Percentiles rank a stretch among this genome's conserved stretches.
These are phyloP conservation scores for Paramisgurnus dabryanus DNA, from an alignment of 2,113 vertebrate genomes.

Conservation along the genomic window DNA sequence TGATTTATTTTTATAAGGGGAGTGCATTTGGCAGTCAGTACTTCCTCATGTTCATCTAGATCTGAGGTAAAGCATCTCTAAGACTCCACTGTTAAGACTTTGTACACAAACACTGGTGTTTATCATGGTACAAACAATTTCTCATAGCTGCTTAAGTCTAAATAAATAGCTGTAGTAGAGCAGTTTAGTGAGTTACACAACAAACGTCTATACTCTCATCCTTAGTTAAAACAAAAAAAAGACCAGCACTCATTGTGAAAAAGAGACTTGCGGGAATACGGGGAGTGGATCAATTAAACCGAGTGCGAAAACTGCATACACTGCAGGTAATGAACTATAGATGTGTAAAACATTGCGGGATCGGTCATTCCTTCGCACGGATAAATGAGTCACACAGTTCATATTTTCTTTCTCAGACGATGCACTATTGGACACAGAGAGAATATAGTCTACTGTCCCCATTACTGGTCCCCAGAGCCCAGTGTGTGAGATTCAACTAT, in stretches of 20 bases:
- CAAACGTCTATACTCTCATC: too few species aligned
- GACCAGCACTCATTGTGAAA: too few species aligned
- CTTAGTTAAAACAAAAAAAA: too few species aligned
- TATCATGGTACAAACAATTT: too few species aligned
- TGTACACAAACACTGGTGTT: neutral
- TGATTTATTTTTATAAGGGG: constrained; percentile 36
- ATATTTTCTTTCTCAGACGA: neutral
- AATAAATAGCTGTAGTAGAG: too few species aligned
- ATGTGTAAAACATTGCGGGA: neutral
- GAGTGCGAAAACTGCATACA: neutral
- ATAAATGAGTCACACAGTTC: constrained; percentile 55
- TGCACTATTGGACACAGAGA: constrained; percentile 47
- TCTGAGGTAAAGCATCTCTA: neutral
- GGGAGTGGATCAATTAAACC: neutral
- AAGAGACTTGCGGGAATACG: too few species aligned
- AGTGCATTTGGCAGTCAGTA: constrained; percentile 64
- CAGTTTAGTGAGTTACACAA: too few species aligned
- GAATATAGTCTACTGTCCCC: constrained; percentile 62
- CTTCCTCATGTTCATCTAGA: constrained; percentile 51
- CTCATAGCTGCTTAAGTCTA: too few species aligned
- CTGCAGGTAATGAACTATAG: constrained; percentile 1
- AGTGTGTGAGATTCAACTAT: constrained; percentile 51
- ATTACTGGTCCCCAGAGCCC: constrained; percentile 55
- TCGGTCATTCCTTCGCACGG: neutral
- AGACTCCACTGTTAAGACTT: neutral